Percentiles rank a stretch among this genome's conserved stretches.
These are phyloP conservation scores for Apodemia zela DNA, from an alignment of 2,888 invertebrate species.

Conservation along the genomic window DNA sequence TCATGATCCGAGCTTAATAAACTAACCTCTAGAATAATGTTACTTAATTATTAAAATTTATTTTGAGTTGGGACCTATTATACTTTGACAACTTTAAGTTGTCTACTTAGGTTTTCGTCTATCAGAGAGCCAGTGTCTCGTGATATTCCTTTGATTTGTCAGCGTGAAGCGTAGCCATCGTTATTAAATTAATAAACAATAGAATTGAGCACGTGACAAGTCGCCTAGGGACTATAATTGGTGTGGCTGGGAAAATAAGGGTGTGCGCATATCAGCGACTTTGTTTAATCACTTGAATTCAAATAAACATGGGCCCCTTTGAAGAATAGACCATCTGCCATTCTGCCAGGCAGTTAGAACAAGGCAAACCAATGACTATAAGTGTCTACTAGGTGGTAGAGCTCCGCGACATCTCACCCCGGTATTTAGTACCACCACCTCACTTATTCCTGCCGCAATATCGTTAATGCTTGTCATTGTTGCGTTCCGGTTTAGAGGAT, in stretches of 20 bases:
- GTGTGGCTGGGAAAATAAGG: neutral
- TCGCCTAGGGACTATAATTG: neutral
- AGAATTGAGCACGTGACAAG: conserved; percentile 8
- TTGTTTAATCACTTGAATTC: neutral
- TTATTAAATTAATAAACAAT: conserved; percentile 6
- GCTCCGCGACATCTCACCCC: too few relatives aligned
- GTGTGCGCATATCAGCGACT: neutral
- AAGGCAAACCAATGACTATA: too few relatives aligned
- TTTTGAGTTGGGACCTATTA: neutral
- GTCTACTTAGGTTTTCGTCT: neutral
- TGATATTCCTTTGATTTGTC: conserved; percentile 9
- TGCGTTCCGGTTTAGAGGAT: too few relatives aligned
- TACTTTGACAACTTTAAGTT: neutral
- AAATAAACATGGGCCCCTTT: too few relatives aligned
- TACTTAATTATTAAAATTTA: neutral
- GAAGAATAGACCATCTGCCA: too few relatives aligned
- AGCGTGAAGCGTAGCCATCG: neutral
- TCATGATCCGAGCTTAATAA: too few relatives aligned
- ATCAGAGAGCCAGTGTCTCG: neutral
- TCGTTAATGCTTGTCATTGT: too few relatives aligned
- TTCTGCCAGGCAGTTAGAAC: too few relatives aligned
- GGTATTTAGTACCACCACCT: too few relatives aligned
- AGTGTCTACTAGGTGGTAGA: too few relatives aligned
- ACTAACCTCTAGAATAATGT: too few relatives aligned
- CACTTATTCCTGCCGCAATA: too few relatives aligned